Evolutionary conservation across 2,888 invertebrate species (phyloP), one percentile per base, ranked within the genome.

Genomic region (Clostera curtula): DNA sequence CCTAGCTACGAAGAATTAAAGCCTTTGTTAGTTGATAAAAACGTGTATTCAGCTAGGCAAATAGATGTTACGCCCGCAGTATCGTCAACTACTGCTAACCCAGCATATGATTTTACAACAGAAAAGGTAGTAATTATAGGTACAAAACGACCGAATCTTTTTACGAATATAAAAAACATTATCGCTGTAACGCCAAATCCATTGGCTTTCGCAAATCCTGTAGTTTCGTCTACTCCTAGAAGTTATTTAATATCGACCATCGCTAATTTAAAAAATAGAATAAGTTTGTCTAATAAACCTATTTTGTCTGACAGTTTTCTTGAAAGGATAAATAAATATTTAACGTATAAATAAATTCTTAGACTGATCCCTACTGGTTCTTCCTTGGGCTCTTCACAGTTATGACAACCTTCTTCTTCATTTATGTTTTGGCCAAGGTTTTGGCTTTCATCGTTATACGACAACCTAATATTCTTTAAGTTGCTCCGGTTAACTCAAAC

Each of bases 261-360:
- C 16, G 53, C 66, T 0, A 68, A 56, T 51, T 58, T 77, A 13
- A 69, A 59, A 25, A 68, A 71, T 24, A 64, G 65, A 42, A 55
- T 73, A 0, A 53, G 50, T 35, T 43, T 58, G 13, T 37, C 38
- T 1, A 48, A 45, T 2, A 77, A 67, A 26, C 77, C 80, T 0
- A 43, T 74, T 1, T 42, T 82, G 3, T 69, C 73, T 0, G 50
- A 59, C 25, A 61, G 58, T 18, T 82, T 64, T 49, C 66, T 82
- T 13, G 60, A 70, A 37, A 73, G 66, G 31, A 75, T 82, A 15
- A 77, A 76, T 46, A 77, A 72, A 39, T 83, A 83, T 61, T 60
- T 83, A 35, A 59, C 49, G 21, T 80, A 63, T 44, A 62, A 58
- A 33, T 54, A 40, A 47, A 24, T 30, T 25, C n/a, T 27, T 34